These are phyloP conservation scores for Drosophila sproati DNA, from an alignment of 1,140 invertebrate genomes.

Conservation along the genomic window DNA sequence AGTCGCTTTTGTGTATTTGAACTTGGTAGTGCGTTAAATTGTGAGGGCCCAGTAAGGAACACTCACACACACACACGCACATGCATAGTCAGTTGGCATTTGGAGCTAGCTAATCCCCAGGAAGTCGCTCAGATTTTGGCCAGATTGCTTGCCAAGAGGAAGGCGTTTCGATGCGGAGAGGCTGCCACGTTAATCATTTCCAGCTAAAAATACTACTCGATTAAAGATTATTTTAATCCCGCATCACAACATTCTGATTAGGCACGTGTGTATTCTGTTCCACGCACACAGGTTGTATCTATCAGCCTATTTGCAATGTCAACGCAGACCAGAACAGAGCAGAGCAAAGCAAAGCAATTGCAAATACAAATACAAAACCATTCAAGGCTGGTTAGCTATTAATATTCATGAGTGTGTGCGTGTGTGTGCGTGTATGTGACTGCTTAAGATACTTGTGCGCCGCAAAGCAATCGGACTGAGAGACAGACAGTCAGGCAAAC, in stretches of 20 bases:
- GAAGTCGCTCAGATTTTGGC: constrained; percentile 71
- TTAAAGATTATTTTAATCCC: constrained; percentile 69
- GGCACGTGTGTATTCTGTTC: constrained; percentile 53
- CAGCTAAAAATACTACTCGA: constrained; percentile 62
- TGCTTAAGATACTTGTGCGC: constrained; percentile 65
- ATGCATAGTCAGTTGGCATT: constrained; percentile 48
- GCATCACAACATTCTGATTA: constrained; percentile 69
- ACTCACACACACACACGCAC: constrained; percentile 36
- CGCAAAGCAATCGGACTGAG: constrained; percentile 19
- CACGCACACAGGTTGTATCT: constrained; percentile 17
- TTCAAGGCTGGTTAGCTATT: constrained; percentile 52
- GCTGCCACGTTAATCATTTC: constrained; percentile 39
- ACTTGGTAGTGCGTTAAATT: constrained; percentile 82
- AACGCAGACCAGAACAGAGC: constrained; percentile 28
- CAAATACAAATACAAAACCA: constrained; percentile 59
- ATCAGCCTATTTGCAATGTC: constrained; percentile 64
- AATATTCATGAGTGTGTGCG: constrained; percentile 74
- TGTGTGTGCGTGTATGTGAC: constrained; percentile 26
- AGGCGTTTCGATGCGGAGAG: constrained; percentile 59
- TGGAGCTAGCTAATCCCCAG: constrained; percentile 69
- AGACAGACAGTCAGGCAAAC: background rate
- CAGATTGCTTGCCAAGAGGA: constrained; percentile 52
- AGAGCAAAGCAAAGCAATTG: constrained; percentile 60
- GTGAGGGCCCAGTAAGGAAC: constrained; percentile 71
- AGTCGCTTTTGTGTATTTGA: constrained; percentile 76